Evolutionary conservation across 2,113 vertebrate species (phyloP).

Genomic region (Puffinus mauretanicus): DNA sequence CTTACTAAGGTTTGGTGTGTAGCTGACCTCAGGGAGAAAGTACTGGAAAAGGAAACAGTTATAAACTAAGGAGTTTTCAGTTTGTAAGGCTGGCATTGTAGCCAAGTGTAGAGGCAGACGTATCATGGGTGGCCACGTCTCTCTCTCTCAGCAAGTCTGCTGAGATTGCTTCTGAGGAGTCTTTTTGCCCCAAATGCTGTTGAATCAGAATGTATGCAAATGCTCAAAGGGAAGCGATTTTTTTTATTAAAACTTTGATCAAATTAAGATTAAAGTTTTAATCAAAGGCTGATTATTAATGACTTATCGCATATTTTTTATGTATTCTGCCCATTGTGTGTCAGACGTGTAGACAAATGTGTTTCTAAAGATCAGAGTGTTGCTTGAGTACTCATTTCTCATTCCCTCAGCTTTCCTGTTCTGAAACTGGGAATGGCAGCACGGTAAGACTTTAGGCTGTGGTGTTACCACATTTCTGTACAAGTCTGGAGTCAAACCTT

Average conservation of each 20-base stretch:
- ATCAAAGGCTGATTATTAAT: background rate
- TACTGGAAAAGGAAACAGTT: background rate
- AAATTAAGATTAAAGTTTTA: background rate
- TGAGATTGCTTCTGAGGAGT: background rate
- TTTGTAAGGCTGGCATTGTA: background rate
- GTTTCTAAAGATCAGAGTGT: background rate
- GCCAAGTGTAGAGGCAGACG: background rate
- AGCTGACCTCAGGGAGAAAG: background rate
- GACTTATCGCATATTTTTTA: background rate
- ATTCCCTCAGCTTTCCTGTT: background rate
- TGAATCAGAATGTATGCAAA: background rate
- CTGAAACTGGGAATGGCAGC: background rate
- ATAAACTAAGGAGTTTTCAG: background rate
- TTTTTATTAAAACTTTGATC: background rate
- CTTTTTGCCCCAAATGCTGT: background rate
- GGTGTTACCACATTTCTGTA: background rate
- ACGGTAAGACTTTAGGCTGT: background rate
- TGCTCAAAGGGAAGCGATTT: background rate
- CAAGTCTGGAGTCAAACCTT: background rate
- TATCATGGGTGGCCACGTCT: rapidly evolving
- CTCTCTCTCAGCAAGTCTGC: background rate
- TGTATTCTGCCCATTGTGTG: background rate
- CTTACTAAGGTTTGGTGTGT: background rate
- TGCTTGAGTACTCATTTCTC: background rate
- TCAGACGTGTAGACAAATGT: background rate